These are phyloP conservation scores for Sterna hirundo DNA, from an alignment of 2,113 vertebrate genomes.

Conservation along the genomic window DNA sequence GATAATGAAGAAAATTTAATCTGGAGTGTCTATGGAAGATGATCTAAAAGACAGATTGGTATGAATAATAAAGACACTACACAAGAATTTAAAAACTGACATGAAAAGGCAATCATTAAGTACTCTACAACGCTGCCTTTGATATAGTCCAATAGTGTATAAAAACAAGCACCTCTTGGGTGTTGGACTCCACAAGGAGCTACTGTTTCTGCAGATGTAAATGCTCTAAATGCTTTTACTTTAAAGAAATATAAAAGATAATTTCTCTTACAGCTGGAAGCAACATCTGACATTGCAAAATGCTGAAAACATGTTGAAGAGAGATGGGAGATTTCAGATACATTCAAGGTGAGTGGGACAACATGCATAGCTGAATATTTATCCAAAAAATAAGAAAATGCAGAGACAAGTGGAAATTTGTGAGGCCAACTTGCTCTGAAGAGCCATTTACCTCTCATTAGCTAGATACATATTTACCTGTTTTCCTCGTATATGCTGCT, in stretches of 20 bases:
- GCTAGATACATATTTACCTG: not conserved
- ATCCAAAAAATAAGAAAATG: not conserved
- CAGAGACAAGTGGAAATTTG: not conserved
- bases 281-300: slow-evolving; percentile 71
- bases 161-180: slow-evolving; percentile 26
- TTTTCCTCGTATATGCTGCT: not conserved
- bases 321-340: not conserved
- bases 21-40: slow-evolving; percentile 74
- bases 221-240: slow-evolving; percentile 34
- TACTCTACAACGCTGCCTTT: slow-evolving; percentile 14
- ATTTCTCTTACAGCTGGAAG: slow-evolving; percentile 71
- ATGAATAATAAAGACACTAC: slow-evolving; percentile 70
- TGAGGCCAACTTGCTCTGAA: not conserved
- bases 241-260: slow-evolving; percentile 44
- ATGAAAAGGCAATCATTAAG: slow-evolving; percentile 58
- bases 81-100: not conserved
- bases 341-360: slow-evolving; percentile 20
- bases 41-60: slow-evolving; percentile 76
- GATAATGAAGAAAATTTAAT: slow-evolving; percentile 82
- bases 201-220: slow-evolving; percentile 32
- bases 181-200: slow-evolving; percentile 26
- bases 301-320: not conserved
- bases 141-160: not conserved
- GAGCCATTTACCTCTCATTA: not conserved
- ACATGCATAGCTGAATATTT: not conserved